phyloP scores from a whole-genome alignment of 2,113 vertebrate genomes.

The Dascyllus trimaculatus region DNA sequence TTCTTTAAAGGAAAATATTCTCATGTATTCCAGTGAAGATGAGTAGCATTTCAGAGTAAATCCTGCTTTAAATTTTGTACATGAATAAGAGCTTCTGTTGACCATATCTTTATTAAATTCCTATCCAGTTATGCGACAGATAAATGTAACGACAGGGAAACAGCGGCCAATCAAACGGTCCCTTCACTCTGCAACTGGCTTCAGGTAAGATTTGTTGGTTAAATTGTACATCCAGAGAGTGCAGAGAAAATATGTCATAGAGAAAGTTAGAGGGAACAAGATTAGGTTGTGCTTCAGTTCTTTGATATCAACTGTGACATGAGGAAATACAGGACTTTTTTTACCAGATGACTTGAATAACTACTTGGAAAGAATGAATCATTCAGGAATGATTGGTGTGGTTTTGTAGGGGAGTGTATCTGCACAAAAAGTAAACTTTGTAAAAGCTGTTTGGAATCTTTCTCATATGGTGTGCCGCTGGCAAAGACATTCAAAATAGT shows the following conservation, averaged over 20 bases:
- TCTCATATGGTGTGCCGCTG: too few species aligned
- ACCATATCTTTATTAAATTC: conserved; percentile 27
- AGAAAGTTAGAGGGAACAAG: background rate
- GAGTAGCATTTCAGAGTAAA: too few species aligned
- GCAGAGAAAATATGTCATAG: background rate
- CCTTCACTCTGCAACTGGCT: conserved; percentile 92
- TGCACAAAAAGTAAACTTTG: too few species aligned
- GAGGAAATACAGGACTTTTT: too few species aligned
- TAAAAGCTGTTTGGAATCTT: too few species aligned
- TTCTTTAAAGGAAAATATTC: background rate
- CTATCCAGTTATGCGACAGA: conserved; percentile 92
- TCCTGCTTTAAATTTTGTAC: too few species aligned
- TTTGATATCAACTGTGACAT: too few species aligned
- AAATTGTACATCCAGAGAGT: background rate
- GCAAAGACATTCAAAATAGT: too few species aligned
- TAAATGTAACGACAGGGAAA: conserved; percentile 92
- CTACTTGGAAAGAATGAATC: too few species aligned
- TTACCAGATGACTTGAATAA: too few species aligned
- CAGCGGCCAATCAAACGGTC: conserved; percentile 94
- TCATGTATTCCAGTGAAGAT: background rate
- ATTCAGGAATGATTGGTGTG: too few species aligned
- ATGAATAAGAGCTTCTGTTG: background rate
- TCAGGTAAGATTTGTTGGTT: conserved; percentile 86
- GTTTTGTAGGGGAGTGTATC: too few species aligned
- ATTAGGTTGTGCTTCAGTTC: background rate